phyloP scores from a whole-genome alignment of 1,140 invertebrate species.

The Panulirus ornatus region DNA sequence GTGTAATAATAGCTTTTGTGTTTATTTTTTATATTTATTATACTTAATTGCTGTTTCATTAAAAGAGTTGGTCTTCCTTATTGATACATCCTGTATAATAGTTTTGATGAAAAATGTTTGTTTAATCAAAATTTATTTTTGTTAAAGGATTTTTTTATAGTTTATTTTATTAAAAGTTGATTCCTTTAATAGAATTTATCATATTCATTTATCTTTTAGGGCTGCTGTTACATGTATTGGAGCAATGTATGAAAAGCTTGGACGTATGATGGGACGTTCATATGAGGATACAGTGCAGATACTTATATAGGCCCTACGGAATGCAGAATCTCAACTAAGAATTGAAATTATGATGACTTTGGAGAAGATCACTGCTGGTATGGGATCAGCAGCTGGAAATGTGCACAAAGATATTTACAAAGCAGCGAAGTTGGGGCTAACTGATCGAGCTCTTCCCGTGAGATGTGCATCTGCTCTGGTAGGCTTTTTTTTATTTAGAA shows the following conservation, averaged over 20 bases:
- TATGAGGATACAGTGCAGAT: constrained; percentile 98
- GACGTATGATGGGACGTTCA: constrained; percentile 98
- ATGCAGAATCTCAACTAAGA: constrained; percentile 96
- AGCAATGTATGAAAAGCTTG: constrained; percentile 98
- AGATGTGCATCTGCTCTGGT: constrained; percentile 91
- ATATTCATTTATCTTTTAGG: constrained; percentile 81
- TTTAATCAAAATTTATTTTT: too few relatives aligned
- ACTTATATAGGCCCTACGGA: constrained; percentile 91
- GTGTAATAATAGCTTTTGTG: too few relatives aligned
- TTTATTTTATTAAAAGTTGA: too few relatives aligned
- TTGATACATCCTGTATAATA: too few relatives aligned
- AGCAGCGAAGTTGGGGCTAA: constrained; percentile 89
- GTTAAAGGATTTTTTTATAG: too few relatives aligned
- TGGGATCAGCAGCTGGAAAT: constrained; percentile 91
- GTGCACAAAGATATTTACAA: constrained; percentile 96
- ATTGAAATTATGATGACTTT: constrained; percentile 98
- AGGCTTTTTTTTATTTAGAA: constrained; percentile 68
- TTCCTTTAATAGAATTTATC: too few relatives aligned
- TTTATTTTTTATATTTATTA: too few relatives aligned
- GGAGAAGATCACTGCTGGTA: constrained; percentile 85
- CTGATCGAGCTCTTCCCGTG: constrained; percentile 94
- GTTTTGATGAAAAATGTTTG: too few relatives aligned
- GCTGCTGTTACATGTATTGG: constrained; percentile 97
- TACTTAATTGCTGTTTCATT: too few relatives aligned
- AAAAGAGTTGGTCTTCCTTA: too few relatives aligned